Evolutionary conservation across 2,797 vertebrate species (phyloP).

Genomic region (Antrozous pallidus): DNA sequence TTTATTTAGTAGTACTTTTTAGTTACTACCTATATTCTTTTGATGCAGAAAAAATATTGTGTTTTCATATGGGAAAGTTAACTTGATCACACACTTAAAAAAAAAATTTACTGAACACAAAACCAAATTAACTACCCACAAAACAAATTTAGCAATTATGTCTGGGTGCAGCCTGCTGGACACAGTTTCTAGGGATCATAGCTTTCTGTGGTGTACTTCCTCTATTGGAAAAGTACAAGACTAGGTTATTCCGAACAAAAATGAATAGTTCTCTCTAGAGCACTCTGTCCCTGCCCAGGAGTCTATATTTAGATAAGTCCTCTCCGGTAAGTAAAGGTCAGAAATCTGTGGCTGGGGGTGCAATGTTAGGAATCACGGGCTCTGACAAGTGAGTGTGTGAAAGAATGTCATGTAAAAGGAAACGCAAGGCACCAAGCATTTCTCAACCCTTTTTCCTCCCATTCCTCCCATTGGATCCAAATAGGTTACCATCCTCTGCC

Average conservation of each 20-base stretch:
- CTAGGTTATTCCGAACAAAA: background rate
- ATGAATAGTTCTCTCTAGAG: conserved; percentile 3
- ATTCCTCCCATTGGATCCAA: conserved; percentile 9
- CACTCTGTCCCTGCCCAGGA: background rate
- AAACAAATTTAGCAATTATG: background rate
- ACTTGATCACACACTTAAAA: background rate
- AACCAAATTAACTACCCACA: background rate
- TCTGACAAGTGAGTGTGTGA: background rate
- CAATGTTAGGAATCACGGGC: background rate
- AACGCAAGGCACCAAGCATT: background rate
- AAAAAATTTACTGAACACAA: conserved; percentile 20
- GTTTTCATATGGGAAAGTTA: background rate
- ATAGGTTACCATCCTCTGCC: background rate
- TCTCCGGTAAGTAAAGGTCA: conserved; percentile 55
- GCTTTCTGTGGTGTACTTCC: background rate
- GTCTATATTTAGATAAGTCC: conserved; percentile 53
- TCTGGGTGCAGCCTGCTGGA: background rate
- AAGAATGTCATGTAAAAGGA: conserved; percentile 25
- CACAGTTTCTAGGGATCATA: background rate
- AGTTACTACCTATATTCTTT: background rate
- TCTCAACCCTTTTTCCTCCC: background rate
- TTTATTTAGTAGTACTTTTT: too few species aligned
- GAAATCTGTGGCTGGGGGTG: conserved; percentile 38
- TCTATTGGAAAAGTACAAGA: conserved; percentile 40
- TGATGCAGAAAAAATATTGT: background rate